Percentiles rank a stretch among this genome's conserved stretches.
phyloP scores from a whole-genome alignment of 2,888 invertebrate genomes.

The Chironomus tentans region DNA sequence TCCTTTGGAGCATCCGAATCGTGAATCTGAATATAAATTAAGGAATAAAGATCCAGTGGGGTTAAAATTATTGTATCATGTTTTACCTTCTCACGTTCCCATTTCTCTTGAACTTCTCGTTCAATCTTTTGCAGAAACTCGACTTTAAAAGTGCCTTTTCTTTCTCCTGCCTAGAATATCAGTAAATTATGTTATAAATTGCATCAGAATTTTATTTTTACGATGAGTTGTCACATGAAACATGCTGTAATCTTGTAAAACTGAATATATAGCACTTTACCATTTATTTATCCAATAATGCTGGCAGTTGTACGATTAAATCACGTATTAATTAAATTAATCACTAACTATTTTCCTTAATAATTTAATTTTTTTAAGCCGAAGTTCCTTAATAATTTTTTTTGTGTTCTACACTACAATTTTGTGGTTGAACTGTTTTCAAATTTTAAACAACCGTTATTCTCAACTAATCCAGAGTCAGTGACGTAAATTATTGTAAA shows the following conservation, averaged over 20 bases:
- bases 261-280: too few relatives aligned
- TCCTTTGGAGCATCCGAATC: constrained; percentile 71
- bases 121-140: constrained; percentile 88
- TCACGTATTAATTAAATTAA: too few relatives aligned
- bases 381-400: too few relatives aligned
- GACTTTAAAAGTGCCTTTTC: constrained; percentile 96
- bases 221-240: constrained; percentile 8
- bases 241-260: not conserved
- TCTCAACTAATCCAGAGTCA: too few relatives aligned
- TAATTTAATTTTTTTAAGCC: too few relatives aligned
- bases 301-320: too few relatives aligned
- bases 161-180: constrained; percentile 39
- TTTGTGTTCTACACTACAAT: too few relatives aligned
- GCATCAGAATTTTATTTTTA: not conserved
- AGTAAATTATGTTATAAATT: not conserved
- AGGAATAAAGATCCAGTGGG: not conserved
- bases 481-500: too few relatives aligned
- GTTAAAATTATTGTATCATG: not conserved
- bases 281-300: too few relatives aligned
- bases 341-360: too few relatives aligned
- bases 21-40: constrained; percentile 43
- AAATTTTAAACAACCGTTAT: too few relatives aligned
- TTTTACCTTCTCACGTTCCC: constrained; percentile 65
- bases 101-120: constrained; percentile 69
- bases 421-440: too few relatives aligned